Percentiles rank a stretch among this genome's conserved stretches.
These are phyloP conservation scores for Phoenoteleia sp. DNA, from an alignment of 2,888 invertebrate species.

Conservation along the genomic window DNA sequence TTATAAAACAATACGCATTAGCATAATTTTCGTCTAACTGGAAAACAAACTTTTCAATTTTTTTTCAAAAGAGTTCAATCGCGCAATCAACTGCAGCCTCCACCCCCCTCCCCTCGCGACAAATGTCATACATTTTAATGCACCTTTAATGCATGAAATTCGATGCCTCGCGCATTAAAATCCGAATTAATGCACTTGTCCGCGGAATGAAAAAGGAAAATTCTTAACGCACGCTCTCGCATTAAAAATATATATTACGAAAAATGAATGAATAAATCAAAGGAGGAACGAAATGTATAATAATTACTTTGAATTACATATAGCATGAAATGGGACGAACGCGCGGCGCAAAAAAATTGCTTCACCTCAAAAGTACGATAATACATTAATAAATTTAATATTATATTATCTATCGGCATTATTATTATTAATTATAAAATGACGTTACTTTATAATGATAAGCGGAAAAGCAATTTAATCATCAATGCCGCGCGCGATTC, in stretches of 20 bases:
- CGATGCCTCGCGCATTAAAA: constrained; percentile 30
- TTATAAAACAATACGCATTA: not conserved
- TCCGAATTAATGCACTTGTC: constrained; percentile 58
- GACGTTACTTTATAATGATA: constrained; percentile 49
- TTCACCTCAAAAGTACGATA: constrained; percentile 55
- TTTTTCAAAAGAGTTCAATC: constrained; percentile 5
- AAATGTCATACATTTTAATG: constrained; percentile 52
- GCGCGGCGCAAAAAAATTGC: constrained; percentile 41
- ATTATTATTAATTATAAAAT: constrained; percentile 58
- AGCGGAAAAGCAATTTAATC: constrained; percentile 42
- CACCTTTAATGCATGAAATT: constrained; percentile 47
- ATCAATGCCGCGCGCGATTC: constrained; percentile 10
- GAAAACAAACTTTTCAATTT: not conserved
- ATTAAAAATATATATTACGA: constrained; percentile 58
- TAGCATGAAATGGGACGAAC: constrained; percentile 46
- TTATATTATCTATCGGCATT: constrained; percentile 41
- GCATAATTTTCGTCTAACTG: not conserved
- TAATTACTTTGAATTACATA: constrained; percentile 60
- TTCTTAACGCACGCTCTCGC: constrained; percentile 49
- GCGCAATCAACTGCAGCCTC: constrained; percentile 13
- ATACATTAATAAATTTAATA: constrained; percentile 59
- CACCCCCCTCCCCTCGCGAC: not conserved
- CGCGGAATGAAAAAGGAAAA: constrained; percentile 31
- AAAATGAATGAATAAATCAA: constrained; percentile 62
- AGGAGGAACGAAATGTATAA: constrained; percentile 61